Percentiles rank a stretch among this genome's conserved stretches.
Evolutionary conservation across 2,888 invertebrate genomes (phyloP).

Genomic region (Eretmocerus hayati): DNA sequence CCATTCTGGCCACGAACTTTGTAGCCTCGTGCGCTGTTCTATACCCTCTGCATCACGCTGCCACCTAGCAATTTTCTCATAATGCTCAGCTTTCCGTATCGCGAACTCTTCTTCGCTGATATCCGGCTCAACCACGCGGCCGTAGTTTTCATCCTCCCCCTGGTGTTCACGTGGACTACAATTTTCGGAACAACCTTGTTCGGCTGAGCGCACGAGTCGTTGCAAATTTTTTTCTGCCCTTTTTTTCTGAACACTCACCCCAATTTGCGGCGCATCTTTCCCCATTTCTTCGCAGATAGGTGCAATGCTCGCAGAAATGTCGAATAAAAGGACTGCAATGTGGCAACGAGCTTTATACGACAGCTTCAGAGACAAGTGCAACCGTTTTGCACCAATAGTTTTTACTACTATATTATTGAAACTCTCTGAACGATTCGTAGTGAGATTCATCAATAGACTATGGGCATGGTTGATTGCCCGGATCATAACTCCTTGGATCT

Average conservation of each 20-base stretch:
- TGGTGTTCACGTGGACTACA: background rate
- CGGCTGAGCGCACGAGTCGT: background rate
- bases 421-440: constrained; percentile 6
- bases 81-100: background rate
- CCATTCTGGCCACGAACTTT: constrained; percentile 1
- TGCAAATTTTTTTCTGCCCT: too few relatives aligned
- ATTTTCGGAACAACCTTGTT: background rate
- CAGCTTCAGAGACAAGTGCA: too few relatives aligned
- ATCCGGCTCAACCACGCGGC: background rate
- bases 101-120: background rate
- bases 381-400: too few relatives aligned
- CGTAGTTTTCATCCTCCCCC: constrained; percentile 1
- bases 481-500: background rate
- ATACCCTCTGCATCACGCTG: background rate
- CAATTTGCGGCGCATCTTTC: too few relatives aligned
- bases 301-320: too few relatives aligned
- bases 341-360: too few relatives aligned
- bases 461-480: background rate
- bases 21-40: background rate
- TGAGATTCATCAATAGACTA: constrained; percentile 7
- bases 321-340: too few relatives aligned
- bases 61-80: background rate
- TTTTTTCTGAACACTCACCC: too few relatives aligned
- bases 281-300: too few relatives aligned
- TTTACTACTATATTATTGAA: too few relatives aligned